Evolutionary conservation across 2,888 invertebrate genomes (phyloP), one percentile per base, ranked within the genome.

Genomic region (Dasypolia templi): DNA sequence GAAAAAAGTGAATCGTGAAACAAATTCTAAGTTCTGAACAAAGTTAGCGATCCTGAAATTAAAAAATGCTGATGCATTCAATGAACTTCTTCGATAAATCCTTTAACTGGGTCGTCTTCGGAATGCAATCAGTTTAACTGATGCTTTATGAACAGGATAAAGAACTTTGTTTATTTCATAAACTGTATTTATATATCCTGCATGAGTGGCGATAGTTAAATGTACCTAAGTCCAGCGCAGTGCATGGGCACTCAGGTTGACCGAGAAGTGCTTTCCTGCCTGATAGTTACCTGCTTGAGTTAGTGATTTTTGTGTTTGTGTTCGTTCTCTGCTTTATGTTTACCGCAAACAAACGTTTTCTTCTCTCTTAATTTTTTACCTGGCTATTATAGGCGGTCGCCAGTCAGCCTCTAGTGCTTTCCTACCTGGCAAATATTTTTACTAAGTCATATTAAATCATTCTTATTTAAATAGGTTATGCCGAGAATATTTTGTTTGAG

Each of bases 11-110:
- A 55, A 49, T 32, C 26, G 39, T 42, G 44, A 64, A 39, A 46
- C 39, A 3, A 17, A 35, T 68, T 77, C 9, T 55, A 63, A 62
- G 12, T 44, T 35, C n/a, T 51, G 11, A 53, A 75, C 32, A 63
- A 42, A 51, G n/a, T 42, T 17, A 49, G 19, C 19, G 44, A 42
- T 73, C 42, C 35, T 80, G 53, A 53, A 75, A 75, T 67, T 81
- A 80, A 78, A 72, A 78, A 76, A 64, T 81, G 29, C 63, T 63
- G 53, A 81, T 49, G 77, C 63, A 64, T 76, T 64, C 35, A 42
- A n/a, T 32, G 42, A 78, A 62, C 51, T 59, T 35, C 29, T 9
- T 44, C 44, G 61, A 81, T 59, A 81, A 81, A 67, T 78, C 62
- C 32, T 67, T 76, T 59, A 22, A 67, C 56, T 75, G 53, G 67